Conservation (phyloP, 1,140 invertebrate genomes). For the Coenobita brevimanus region DNA sequence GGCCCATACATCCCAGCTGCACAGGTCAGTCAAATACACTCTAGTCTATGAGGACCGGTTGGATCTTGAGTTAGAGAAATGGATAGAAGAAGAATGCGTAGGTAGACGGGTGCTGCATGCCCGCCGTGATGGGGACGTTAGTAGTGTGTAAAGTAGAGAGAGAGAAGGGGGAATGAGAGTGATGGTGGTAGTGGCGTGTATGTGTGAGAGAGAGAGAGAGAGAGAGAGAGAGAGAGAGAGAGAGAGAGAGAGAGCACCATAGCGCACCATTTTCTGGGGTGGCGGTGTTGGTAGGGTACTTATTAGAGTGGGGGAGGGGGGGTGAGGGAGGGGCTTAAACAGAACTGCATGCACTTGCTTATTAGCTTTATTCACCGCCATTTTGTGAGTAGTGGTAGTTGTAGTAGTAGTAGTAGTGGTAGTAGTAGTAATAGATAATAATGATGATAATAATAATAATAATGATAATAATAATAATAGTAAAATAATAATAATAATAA, state of each 20-base stretch:
- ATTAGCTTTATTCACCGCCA: too few relatives aligned
- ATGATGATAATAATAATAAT: background rate
- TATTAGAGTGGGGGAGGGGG: background rate
- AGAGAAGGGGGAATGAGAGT: background rate
- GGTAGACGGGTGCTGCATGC: too few relatives aligned
- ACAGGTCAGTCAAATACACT: too few relatives aligned
- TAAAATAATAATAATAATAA: background rate
- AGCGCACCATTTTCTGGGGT: too few relatives aligned
- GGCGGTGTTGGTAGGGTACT: background rate
- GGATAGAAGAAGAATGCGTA: too few relatives aligned
- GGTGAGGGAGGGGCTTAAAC: too few relatives aligned
- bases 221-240: constrained; percentile 8
- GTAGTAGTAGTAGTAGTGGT: too few relatives aligned
- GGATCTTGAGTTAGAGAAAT: background rate
- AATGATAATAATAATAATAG: background rate
- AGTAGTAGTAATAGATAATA: too few relatives aligned
- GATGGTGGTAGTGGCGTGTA: background rate
- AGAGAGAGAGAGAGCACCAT: background rate
- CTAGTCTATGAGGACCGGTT: background rate
- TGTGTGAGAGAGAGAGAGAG: background rate
- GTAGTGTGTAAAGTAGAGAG: background rate
- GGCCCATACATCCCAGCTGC: too few relatives aligned
- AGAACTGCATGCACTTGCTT: too few relatives aligned
- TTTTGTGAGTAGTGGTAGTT: too few relatives aligned
- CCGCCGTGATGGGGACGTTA: too few relatives aligned